Conservation (phyloP, 2,797 vertebrate genomes). For the Tragopan temminckii region DNA sequence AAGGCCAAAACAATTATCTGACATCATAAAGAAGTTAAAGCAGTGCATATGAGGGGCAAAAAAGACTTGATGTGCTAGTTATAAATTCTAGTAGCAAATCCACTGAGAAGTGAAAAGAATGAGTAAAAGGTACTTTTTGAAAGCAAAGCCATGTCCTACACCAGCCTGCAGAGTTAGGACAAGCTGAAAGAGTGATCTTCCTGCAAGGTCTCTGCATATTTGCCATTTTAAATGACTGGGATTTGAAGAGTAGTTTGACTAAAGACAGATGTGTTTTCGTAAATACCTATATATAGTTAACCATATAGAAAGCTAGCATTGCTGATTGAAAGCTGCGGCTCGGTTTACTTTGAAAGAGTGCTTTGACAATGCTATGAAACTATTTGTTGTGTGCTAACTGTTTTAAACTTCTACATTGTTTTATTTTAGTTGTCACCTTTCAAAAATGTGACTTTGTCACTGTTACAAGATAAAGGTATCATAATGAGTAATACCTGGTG, state of each 20-base stretch:
- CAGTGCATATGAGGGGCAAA: constrained; percentile 14
- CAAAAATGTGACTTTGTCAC: not conserved
- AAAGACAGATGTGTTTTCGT: not conserved
- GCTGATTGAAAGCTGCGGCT: not conserved
- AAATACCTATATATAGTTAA: not conserved
- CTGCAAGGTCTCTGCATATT: not conserved
- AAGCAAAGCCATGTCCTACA: constrained; percentile 8
- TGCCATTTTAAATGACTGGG: not conserved
- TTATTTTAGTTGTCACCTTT: not conserved
- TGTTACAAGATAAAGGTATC: not conserved
- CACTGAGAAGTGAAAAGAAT: constrained; percentile 31
- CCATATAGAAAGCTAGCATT: not conserved
- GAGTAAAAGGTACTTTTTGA: constrained; percentile 22
- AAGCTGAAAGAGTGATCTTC: not conserved
- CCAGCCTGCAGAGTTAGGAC: not conserved
- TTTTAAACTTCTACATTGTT: not conserved
- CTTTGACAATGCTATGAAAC: not conserved
- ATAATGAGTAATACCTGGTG: not conserved
- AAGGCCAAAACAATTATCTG: constrained; percentile 79
- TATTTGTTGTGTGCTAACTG: not conserved
- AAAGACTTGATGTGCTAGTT: constrained; percentile 61
- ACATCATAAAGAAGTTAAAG: constrained; percentile 76
- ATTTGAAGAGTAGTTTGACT: not conserved
- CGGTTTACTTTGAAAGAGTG: not conserved
- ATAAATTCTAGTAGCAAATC: constrained; percentile 53